Conservation (phyloP, 2,113 vertebrate species). For the Pseudopodoces humilis region DNA sequence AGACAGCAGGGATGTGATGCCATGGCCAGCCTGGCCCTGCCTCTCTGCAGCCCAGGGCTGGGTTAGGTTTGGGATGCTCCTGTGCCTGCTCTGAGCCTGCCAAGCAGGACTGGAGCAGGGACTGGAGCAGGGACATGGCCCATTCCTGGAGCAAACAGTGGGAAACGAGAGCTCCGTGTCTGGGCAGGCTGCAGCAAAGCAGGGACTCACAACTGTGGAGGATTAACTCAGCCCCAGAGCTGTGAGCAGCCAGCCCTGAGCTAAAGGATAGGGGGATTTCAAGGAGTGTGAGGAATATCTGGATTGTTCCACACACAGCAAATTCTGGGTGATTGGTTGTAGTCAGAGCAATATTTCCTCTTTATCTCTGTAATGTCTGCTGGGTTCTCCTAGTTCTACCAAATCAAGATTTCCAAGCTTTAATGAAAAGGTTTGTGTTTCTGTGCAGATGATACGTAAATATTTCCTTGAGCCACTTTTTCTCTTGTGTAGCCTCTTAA, state of each 20-base stretch:
- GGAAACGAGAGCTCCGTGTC: background rate
- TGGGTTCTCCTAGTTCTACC: background rate
- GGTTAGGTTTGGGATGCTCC: background rate
- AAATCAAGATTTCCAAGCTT: background rate
- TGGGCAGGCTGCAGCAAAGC: background rate
- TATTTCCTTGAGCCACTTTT: background rate
- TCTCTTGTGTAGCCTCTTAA: background rate
- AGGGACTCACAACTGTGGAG: background rate
- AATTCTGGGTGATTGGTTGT: background rate
- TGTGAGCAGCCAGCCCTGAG: background rate
- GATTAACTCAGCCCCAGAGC: background rate
- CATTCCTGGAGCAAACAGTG: rapidly evolving
- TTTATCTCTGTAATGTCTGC: background rate
- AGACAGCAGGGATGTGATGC: background rate
- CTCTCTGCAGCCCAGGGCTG: background rate
- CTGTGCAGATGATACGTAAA: background rate
- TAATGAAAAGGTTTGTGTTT: background rate
- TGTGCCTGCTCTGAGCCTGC: background rate
- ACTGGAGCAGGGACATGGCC: background rate
- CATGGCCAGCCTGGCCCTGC: background rate
- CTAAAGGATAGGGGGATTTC: background rate
- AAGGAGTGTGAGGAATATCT: background rate
- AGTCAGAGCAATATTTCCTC: background rate
- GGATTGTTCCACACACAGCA: no score
- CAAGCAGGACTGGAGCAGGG: background rate